Percentiles rank a stretch among this genome's conserved stretches.
These are phyloP conservation scores for Aspidoscelis tigris DNA, from an alignment of 2,113 vertebrate genomes.

Conservation along the genomic window DNA sequence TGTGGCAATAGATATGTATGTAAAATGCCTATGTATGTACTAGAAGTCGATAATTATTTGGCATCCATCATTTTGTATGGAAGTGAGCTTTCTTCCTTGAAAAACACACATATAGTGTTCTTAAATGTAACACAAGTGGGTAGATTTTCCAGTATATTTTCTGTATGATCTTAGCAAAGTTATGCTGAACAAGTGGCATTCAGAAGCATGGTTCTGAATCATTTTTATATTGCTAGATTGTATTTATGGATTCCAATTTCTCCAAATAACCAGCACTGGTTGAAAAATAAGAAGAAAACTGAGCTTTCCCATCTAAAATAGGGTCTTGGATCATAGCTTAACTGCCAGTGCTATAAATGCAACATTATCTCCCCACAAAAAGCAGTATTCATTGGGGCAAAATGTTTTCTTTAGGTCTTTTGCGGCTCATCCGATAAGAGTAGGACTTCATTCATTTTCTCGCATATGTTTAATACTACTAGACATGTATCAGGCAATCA, in stretches of 20 bases:
- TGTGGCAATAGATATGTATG: not conserved
- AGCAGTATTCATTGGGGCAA: not conserved
- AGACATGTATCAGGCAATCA: not conserved
- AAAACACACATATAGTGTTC: not conserved
- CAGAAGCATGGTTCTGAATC: not conserved
- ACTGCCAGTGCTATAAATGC: not conserved
- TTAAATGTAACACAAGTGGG: not conserved
- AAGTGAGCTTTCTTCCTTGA: not conserved
- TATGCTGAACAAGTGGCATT: not conserved
- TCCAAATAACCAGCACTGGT: not conserved
- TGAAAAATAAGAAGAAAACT: not conserved
- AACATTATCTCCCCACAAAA: not conserved
- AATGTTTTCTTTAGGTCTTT: not conserved
- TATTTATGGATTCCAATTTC: not conserved
- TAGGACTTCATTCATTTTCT: not conserved
- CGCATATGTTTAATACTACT: not conserved
- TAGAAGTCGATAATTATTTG: not conserved
- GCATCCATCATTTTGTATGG: not conserved
- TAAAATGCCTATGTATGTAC: not conserved
- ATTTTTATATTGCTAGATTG: not conserved
- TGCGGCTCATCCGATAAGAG: not conserved
- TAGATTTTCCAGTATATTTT: not conserved
- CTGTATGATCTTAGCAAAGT: not conserved
- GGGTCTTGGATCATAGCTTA: not conserved
- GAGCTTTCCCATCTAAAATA: not conserved